A percentile compares a stretch with the other conserved stretches of the same genome.
Evolutionary conservation across 2,113 vertebrate species (phyloP).

Genomic region (Gorsachius goisagi): DNA sequence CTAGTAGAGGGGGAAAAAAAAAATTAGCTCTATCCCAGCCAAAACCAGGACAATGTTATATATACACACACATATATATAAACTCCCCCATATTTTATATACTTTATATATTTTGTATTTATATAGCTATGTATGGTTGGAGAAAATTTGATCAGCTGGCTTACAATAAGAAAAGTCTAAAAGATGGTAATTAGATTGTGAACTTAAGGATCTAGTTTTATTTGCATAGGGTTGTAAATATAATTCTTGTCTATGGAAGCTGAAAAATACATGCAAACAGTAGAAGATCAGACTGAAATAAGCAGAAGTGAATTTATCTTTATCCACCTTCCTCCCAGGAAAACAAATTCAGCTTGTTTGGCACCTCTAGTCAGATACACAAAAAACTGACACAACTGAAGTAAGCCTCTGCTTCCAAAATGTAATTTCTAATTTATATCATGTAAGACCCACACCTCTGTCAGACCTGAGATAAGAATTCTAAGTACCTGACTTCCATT

Average conservation of each 20-base stretch:
- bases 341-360: neutral
- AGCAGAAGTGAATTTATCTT: neutral
- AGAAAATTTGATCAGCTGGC: neutral
- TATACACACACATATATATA: neutral
- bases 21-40: no score
- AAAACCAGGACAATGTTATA: neutral
- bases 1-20: no score
- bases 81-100: neutral
- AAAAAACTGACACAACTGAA: neutral
- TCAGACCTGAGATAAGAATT: neutral
- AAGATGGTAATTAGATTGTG: neutral
- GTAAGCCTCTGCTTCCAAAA: neutral
- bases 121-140: neutral
- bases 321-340: neutral
- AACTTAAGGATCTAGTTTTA: neutral
- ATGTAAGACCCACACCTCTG: neutral
- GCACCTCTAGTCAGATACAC: neutral
- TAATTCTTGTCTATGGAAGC: neutral
- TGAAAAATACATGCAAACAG: neutral
- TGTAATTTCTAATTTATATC: neutral
- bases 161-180: neutral
- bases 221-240: neutral
- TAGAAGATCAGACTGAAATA: neutral
- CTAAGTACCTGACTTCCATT: neutral
- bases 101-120: neutral